Evolutionary conservation across 2,888 invertebrate genomes (phyloP), one percentile per base, ranked within the genome.

Genomic region (Metallyticus violacea): DNA sequence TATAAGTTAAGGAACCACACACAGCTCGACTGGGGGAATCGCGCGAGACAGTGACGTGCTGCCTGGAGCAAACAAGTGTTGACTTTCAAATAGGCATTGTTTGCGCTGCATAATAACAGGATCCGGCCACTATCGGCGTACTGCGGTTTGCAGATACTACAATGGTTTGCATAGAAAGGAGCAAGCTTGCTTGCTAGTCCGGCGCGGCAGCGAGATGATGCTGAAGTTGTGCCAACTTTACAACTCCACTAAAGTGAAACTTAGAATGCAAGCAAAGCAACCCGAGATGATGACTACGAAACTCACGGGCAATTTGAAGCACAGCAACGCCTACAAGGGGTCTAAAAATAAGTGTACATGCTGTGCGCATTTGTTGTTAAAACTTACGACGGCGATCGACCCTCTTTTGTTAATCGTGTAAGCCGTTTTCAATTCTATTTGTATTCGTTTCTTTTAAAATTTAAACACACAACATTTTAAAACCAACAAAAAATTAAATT

Each of bases 241-340:
- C 79, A 25, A 28, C 15, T 7, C 2, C 7, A 40, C 81, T 26
- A 22, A 81, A 40, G 40, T 81, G 30, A 80, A 80, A 80, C 28
- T 29, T 29, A 29, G 28, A 80, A 80, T 80, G 80, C 80, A 80
- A 80, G 80, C 80, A 80, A 80, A 80, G 80, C 80, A 80, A 7
- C 40, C 15, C 15, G 15, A 62, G 40, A 62, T 62, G 40, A 62
- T 62, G 40, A 62, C 40, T 15, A 62, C 40, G 3, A 15, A 62
- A 62, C 40, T 62, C 40, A 15, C 9, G 40, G 40, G 40, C 40
- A 62, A 62, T 62, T 62, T 62, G 40, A 62, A 4, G 15, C 40
- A 62, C 2, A 62, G 40, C n/a, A n/a, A n/a, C n/a, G n/a, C n/a
- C n/a, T n/a, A n/a, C n/a, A n/a, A n/a, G 40, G 40, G 15, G 40